Conservation (phyloP, 2,888 invertebrate species). For the Zootermopsis nevadensis region DNA sequence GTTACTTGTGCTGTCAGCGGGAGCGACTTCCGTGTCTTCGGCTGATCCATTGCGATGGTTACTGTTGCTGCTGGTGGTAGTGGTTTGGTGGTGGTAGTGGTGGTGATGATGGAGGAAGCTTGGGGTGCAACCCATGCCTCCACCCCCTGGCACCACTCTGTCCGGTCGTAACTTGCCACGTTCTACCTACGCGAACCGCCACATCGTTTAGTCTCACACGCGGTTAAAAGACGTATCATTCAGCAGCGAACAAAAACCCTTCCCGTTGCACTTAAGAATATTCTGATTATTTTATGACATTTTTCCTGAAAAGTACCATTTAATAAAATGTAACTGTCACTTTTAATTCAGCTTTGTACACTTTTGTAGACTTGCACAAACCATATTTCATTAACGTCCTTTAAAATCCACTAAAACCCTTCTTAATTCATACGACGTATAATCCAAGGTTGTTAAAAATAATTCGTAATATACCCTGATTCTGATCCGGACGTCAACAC, state of each 20-base stretch:
- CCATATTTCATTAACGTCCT: no score
- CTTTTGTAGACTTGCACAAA: no score
- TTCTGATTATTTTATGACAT: no score
- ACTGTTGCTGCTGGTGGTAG: not conserved
- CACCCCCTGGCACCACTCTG: not conserved
- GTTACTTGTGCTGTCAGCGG: not conserved
- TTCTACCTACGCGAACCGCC: not conserved
- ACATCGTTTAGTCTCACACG: not conserved
- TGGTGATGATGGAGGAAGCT: conserved; percentile 35
- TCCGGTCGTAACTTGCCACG: not conserved
- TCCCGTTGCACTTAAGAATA: no score
- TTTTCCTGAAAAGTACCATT: no score
- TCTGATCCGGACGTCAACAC: not conserved
- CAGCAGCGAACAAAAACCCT: no score
- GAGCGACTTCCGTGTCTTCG: not conserved
- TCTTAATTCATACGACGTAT: no score
- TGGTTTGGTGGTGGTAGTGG: not conserved
- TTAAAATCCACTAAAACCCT: no score
- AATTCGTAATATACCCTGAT: not conserved
- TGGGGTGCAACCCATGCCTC: conserved; percentile 38
- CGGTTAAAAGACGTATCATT: no score
- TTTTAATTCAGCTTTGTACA: no score
- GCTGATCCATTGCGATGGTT: conserved; percentile 35
- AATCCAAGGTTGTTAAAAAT: no score
- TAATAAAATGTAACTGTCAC: no score